These are phyloP conservation scores for Rhea americana DNA, from an alignment of 2,113 vertebrate species.

Conservation along the genomic window DNA sequence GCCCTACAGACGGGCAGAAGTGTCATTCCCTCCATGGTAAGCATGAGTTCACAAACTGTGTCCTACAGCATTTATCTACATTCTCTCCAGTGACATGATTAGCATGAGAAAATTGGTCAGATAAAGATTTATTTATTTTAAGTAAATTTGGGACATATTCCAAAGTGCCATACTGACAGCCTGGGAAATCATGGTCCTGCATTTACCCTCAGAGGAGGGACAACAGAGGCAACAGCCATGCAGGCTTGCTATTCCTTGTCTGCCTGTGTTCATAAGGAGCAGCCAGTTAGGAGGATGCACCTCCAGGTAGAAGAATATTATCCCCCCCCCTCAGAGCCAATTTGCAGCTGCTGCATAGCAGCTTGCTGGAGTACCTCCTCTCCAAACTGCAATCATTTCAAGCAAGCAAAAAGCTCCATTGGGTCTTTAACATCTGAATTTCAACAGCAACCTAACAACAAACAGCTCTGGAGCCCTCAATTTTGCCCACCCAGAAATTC, in stretches of 20 bases:
- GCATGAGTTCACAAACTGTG: neutral
- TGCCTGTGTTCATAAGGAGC: neutral
- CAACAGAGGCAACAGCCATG: neutral
- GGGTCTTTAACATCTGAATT: neutral
- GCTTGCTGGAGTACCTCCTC: neutral
- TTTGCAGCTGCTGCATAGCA: neutral
- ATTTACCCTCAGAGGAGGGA: neutral
- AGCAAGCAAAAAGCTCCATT: neutral
- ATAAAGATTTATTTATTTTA: neutral
- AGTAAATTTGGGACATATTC: neutral
- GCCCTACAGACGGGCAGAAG: neutral
- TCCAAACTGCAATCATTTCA: neutral
- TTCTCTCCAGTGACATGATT: neutral
- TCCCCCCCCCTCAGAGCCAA: neutral
- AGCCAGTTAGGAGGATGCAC: neutral
- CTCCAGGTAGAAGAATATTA: neutral
- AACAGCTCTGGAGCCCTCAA: neutral
- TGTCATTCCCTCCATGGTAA: neutral
- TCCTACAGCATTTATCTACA: neutral
- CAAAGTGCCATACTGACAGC: conserved; percentile 8
- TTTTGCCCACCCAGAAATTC: neutral
- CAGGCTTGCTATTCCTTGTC: neutral
- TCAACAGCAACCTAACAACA: neutral
- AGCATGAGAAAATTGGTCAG: neutral
- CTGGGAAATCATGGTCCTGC: neutral